Percentiles rank a stretch among this genome's conserved stretches.
Evolutionary conservation across 2,888 invertebrate species (phyloP).

Genomic region (Drosophila neoperkinsi): DNA sequence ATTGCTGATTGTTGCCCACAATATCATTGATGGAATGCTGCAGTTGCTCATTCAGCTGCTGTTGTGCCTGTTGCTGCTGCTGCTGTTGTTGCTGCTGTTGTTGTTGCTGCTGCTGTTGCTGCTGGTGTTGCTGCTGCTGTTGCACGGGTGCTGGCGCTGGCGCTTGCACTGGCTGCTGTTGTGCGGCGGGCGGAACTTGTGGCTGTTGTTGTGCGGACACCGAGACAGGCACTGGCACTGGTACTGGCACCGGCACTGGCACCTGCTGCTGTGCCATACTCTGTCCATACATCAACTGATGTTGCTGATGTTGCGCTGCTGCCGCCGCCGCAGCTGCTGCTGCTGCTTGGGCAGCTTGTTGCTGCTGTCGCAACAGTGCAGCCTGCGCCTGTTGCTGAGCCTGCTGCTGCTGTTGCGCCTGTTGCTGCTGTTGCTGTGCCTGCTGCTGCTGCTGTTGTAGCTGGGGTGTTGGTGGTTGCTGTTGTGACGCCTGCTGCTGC

Average conservation of each 20-base stretch:
- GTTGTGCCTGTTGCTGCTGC: slow-evolving; percentile 64
- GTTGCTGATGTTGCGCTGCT: slow-evolving; percentile 80
- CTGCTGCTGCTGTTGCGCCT: slow-evolving; percentile 56
- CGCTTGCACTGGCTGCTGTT: slow-evolving; percentile 57
- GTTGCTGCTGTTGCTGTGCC: slow-evolving; percentile 77
- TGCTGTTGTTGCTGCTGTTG: slow-evolving; percentile 45
- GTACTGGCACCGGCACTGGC: slow-evolving; percentile 55
- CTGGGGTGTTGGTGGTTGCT: slow-evolving; percentile 38
- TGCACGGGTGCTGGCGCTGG: slow-evolving; percentile 66
- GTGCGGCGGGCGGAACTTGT: slow-evolving; percentile 43
- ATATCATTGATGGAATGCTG: slow-evolving; percentile 85
- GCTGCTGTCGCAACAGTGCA: slow-evolving; percentile 72
- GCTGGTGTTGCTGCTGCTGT: slow-evolving; percentile 61
- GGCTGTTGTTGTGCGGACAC: slow-evolving; percentile 76
- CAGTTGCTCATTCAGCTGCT: slow-evolving; percentile 84
- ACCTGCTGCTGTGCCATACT: slow-evolving; percentile 73
- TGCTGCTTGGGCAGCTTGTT: slow-evolving; percentile 57
- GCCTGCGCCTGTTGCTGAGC: slow-evolving; percentile 71
- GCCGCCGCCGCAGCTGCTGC: slow-evolving; percentile 62
- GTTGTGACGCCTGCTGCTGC: slow-evolving; percentile 59
- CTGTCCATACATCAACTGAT: slow-evolving; percentile 74
- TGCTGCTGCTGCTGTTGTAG: slow-evolving; percentile 67
- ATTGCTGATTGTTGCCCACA: slow-evolving; percentile 86
- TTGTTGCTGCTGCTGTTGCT: slow-evolving; percentile 42
- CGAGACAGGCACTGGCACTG: slow-evolving; percentile 64